Evolutionary conservation across 2,797 vertebrate species (phyloP).

Genomic region (Fistularia commersonii): DNA sequence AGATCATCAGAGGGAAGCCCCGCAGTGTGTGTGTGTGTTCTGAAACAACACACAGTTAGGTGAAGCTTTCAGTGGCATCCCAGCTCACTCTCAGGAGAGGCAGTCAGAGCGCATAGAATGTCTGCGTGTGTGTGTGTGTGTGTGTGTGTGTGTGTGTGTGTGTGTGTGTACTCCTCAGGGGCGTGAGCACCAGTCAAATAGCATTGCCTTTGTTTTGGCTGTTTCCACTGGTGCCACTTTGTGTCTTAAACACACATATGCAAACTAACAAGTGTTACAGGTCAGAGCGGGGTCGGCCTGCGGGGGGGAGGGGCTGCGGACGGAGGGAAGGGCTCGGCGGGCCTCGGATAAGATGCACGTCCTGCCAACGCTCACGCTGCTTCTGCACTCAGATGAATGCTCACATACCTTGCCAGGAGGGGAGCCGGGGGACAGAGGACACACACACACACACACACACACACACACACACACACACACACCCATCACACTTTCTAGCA

Average conservation of each 20-base stretch:
- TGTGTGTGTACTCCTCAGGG: conserved; percentile 22
- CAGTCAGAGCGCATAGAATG: conserved; percentile 3
- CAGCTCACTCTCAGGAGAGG: conserved; percentile 9
- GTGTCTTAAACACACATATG: conserved; percentile 36
- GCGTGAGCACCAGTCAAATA: conserved; percentile 36
- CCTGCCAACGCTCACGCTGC: too few species aligned
- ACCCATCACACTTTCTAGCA: not conserved
- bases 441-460: not conserved
- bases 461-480: not conserved
- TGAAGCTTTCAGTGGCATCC: conserved; percentile 49
- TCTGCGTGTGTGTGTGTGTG: conserved; percentile 7
- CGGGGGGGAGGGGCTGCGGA: too few species aligned
- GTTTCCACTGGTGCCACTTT: conserved; percentile 53
- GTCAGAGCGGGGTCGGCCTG: too few species aligned
- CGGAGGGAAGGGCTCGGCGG: too few species aligned
- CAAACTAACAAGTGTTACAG: conserved; percentile 51
- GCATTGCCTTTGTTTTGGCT: conserved; percentile 61
- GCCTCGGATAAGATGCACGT: too few species aligned
- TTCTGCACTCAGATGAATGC: too few species aligned
- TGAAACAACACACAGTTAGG: conserved; percentile 42
- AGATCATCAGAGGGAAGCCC: too few species aligned
- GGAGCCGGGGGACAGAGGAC: too few species aligned
- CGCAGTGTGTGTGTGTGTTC: too few species aligned
- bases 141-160: conserved; percentile 7
- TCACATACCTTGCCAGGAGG: too few species aligned